These are phyloP conservation scores for Trissolcus japonicus DNA, from an alignment of 2,888 invertebrate genomes.

Conservation along the genomic window DNA sequence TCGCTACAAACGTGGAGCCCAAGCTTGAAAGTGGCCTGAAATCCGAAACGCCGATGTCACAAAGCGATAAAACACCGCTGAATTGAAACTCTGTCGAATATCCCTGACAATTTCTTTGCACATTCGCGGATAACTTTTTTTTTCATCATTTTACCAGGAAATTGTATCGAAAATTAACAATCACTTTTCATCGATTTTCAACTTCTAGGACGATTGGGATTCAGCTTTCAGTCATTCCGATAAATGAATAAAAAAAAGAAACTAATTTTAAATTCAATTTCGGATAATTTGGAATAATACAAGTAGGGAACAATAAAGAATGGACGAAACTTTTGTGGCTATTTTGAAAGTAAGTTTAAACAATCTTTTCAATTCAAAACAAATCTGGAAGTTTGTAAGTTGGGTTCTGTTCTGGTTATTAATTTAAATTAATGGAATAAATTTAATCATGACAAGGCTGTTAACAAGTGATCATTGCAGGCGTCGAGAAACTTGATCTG, in stretches of 20 bases:
- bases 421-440: not conserved
- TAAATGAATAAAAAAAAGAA: no score
- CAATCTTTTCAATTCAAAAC: no score
- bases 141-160: slow-evolving; percentile 14
- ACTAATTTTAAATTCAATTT: no score
- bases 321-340: no score
- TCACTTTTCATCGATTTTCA: no score
- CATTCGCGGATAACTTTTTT: slow-evolving; percentile 12
- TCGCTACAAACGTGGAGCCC: not conserved
- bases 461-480: not conserved
- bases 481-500: slow-evolving; percentile 3
- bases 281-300: no score
- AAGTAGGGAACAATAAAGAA: no score
- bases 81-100: slow-evolving; percentile 4
- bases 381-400: no score
- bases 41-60: slow-evolving; percentile 17
- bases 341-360: no score
- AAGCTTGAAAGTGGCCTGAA: slow-evolving; percentile 9
- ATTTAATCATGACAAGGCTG: not conserved
- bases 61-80: not conserved
- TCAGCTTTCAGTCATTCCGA: no score
- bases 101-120: slow-evolving; percentile 1
- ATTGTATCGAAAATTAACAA: slow-evolving; percentile 18
- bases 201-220: no score
- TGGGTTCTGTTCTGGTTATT: not conserved